phyloP scores from a whole-genome alignment of 2,888 invertebrate species.

The Conomelus anceps region DNA sequence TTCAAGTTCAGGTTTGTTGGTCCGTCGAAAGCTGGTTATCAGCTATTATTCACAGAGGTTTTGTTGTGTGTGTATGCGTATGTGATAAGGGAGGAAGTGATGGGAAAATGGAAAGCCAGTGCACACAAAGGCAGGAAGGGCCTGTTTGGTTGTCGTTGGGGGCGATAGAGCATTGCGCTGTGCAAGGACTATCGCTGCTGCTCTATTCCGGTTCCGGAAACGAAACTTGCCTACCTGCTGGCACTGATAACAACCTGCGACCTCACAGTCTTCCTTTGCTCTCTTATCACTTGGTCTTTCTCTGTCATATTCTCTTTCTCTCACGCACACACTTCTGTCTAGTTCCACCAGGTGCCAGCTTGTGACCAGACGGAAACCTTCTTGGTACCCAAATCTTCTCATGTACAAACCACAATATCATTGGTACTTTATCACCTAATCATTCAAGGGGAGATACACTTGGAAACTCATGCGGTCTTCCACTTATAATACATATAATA shows the following conservation, averaged over 20 bases:
- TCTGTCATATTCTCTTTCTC: background rate
- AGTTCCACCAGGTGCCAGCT: background rate
- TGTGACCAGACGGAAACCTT: too few species aligned
- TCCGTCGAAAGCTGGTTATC: background rate
- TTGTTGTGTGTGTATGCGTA: background rate
- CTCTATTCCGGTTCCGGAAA: background rate
- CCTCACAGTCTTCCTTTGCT: background rate
- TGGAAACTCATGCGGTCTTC: too few species aligned
- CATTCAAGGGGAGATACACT: too few species aligned
- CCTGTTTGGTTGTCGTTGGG: too few species aligned
- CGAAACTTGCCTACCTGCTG: background rate
- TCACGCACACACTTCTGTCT: background rate
- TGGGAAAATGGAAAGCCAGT: background rate
- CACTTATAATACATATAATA: too few species aligned
- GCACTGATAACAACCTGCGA: background rate
- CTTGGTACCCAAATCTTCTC: too few species aligned
- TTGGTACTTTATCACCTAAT: too few species aligned
- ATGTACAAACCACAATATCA: too few species aligned
- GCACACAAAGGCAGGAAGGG: conserved; percentile 6
- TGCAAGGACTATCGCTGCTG: background rate
- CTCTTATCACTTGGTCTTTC: background rate
- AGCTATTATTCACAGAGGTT: background rate
- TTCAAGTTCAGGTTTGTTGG: background rate
- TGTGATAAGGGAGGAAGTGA: background rate
- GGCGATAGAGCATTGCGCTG: background rate